Conservation (phyloP, 2,888 invertebrate species). For the Anarsia innoxiella region DNA sequence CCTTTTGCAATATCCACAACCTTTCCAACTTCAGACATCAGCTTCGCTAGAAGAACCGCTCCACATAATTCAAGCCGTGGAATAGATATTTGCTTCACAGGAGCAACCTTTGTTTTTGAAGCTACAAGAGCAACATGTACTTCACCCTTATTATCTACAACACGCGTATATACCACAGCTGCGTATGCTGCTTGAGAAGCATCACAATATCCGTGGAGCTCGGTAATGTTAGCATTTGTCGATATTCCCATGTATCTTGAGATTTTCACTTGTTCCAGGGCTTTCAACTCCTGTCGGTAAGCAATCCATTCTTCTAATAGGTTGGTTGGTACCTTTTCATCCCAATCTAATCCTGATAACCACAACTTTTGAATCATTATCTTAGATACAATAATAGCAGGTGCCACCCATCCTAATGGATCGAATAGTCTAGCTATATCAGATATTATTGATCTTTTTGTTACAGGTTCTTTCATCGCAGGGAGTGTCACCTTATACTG, state of each 20-base stretch:
- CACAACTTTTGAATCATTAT: slow-evolving; percentile 19
- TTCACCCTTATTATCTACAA: not conserved
- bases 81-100: not conserved
- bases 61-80: not conserved
- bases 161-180: not conserved
- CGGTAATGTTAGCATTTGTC: not conserved
- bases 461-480: not conserved
- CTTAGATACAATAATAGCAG: slow-evolving; percentile 13
- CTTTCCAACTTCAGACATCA: not conserved
- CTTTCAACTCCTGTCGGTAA: not conserved
- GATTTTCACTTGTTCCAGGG: not conserved
- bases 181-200: not conserved
- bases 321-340: slow-evolving; percentile 10
- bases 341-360: slow-evolving; percentile 16
- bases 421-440: slow-evolving; percentile 17
- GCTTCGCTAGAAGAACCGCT: not conserved
- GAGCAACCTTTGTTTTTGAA: not conserved
- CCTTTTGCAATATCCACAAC: not conserved
- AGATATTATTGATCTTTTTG: slow-evolving; percentile 15
- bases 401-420: slow-evolving; percentile 18
- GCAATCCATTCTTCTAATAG: slow-evolving; percentile 14
- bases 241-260: not conserved
- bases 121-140: not conserved
- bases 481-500: slow-evolving; percentile 12
- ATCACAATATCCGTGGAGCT: not conserved